Percentiles rank a stretch among this genome's conserved stretches.
Evolutionary conservation across 1,140 invertebrate species (phyloP).

Genomic region (Pseudoatta argentina): DNA sequence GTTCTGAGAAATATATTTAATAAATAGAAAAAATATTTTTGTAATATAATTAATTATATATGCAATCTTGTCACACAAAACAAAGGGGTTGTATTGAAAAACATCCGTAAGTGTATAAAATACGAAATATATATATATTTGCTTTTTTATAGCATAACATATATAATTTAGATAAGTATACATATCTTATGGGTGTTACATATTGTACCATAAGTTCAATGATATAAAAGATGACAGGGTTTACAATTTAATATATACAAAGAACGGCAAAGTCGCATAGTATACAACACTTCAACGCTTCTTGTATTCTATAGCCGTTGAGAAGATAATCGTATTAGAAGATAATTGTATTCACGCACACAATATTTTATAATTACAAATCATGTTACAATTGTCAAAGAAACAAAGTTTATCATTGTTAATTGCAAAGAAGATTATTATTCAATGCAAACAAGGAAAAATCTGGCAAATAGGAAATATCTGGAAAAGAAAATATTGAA

Average conservation of each 20-base stretch:
- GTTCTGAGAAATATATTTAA: not conserved
- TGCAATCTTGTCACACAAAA: not conserved
- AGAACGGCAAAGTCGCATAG: slow-evolving; percentile 35
- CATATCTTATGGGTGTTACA: slow-evolving; percentile 79
- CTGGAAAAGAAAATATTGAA: slow-evolving; percentile 20
- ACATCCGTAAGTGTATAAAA: slow-evolving; percentile 79
- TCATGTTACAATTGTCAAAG: slow-evolving; percentile 32
- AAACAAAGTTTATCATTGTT: slow-evolving; percentile 40
- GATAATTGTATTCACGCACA: slow-evolving; percentile 54
- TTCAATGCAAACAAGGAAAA: slow-evolving; percentile 6
- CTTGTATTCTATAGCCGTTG: slow-evolving; percentile 56
- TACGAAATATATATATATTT: slow-evolving; percentile 84
- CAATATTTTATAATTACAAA: slow-evolving; percentile 65
- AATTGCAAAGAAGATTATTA: not conserved
- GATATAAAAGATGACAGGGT: slow-evolving; percentile 82
- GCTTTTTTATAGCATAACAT: slow-evolving; percentile 79
- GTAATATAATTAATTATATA: slow-evolving; percentile 3
- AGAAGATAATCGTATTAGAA: slow-evolving; percentile 66
- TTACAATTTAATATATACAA: slow-evolving; percentile 72
- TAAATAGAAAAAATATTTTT: not conserved
- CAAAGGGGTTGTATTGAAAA: not conserved
- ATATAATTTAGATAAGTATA: slow-evolving; percentile 85
- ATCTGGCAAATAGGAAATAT: not conserved
- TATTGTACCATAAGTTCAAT: slow-evolving; percentile 81
- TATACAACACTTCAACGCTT: slow-evolving; percentile 42